Evolutionary conservation across 2,888 invertebrate genomes (phyloP), one percentile per base, ranked within the genome.

Genomic region (Rhaphigaster nebulosa): DNA sequence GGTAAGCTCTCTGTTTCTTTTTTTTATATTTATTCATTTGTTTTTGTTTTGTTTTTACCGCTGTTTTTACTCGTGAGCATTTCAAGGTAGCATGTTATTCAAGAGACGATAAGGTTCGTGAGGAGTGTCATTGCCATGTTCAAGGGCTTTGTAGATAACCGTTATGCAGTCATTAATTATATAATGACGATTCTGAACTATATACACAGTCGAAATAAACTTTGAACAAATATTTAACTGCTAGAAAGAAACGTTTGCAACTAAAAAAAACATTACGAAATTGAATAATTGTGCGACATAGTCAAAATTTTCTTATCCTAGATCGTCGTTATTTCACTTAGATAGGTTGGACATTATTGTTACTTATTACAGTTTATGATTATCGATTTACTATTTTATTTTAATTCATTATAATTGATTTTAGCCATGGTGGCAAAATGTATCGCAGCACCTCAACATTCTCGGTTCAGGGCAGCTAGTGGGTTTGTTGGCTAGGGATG

Each of bases 161-260:
- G 70, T 70, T 70, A 34, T 70, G 29, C 10, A 29, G 34, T 70
- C 34, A 34, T 29, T 65, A 70, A 70, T 34, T 70, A 15, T 70
- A 34, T 34, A 70, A 34, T 70, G n/a, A 15, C 29, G 13, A 18
- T 70, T 70, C 18, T 70, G n/a, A 4, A 34, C 15, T 70, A 1
- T 70, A 3, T 70, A 34, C 34, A 34, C 29, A 34, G 70, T 34
- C 18, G 15, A 34, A 70, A 70, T 70, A 15, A 34, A n/a, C 70
- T 70, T 29, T 34, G 70, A 70, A 70, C 34, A 70, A 70, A 70
- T n/a, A 60, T 60, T 60, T n/a, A n/a, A n/a, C n/a, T n/a, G n/a
- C n/a, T n/a, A n/a, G n/a, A n/a, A n/a, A n/a, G n/a, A n/a, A n/a
- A n/a, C n/a, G n/a, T n/a, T n/a, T 60, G 60, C 26, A 60, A n/a